phyloP scores from a whole-genome alignment of 2,797 vertebrate genomes.

The Alcedo quadribrachys region DNA sequence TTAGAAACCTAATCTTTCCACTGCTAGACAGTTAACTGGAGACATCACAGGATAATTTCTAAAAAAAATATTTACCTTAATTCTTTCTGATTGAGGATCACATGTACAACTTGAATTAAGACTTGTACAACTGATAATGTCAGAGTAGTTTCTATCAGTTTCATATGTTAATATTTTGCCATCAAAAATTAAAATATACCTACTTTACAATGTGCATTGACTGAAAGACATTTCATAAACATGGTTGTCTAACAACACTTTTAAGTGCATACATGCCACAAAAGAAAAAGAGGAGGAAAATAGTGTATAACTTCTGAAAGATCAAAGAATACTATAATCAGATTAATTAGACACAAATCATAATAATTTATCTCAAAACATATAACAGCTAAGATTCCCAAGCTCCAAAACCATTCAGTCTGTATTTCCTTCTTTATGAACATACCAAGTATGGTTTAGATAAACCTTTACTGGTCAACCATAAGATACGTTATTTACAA shows the following conservation, averaged over 20 bases:
- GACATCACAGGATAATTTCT: not conserved
- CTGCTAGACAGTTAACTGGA: not conserved
- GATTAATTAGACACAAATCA: not conserved
- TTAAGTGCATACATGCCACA: not conserved
- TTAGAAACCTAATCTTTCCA: not conserved
- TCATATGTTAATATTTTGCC: not conserved
- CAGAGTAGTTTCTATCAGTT: not conserved
- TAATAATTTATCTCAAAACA: not conserved
- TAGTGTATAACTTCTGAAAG: not conserved
- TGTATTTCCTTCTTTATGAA: not conserved
- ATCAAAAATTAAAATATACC: not conserved
- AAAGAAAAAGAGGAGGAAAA: not conserved
- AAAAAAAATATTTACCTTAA: not conserved
- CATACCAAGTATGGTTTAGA: not conserved
- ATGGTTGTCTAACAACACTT: not conserved
- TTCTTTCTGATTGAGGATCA: not conserved
- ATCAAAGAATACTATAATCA: not conserved
- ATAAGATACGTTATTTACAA: not conserved
- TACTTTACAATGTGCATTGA: not conserved
- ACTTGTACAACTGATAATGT: not conserved
- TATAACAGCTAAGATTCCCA: not conserved
- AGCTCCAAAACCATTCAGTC: not conserved
- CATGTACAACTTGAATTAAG: not conserved
- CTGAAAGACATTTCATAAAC: not conserved
- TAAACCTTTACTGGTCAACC: not conserved